These are phyloP conservation scores for Macaca nemestrina DNA, from an alignment of 2,113 vertebrate genomes.

Conservation along the genomic window DNA sequence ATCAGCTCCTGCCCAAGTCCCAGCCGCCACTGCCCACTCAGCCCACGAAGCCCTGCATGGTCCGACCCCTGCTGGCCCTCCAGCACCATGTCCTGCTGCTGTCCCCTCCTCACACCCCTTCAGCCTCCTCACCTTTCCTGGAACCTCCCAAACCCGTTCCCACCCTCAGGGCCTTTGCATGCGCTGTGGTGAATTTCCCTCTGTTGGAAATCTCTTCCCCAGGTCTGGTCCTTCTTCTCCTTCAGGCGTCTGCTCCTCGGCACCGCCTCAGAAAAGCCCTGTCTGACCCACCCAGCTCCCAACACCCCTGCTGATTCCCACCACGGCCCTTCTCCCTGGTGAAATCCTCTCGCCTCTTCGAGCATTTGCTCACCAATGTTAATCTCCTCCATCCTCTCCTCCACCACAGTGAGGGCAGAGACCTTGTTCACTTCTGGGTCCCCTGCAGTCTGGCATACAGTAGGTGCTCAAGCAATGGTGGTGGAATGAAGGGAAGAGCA, in stretches of 20 bases:
- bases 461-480: background rate
- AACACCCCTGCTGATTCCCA: background rate
- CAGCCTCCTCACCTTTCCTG: background rate
- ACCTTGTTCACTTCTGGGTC: background rate
- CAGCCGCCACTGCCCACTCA: background rate
- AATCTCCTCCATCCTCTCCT: background rate
- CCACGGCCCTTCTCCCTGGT: background rate
- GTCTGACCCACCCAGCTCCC: background rate
- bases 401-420: background rate
- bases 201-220: background rate
- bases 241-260: background rate
- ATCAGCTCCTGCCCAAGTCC: background rate
- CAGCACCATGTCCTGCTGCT: background rate
- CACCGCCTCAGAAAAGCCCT: background rate
- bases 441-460: background rate
- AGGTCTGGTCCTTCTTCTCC: background rate
- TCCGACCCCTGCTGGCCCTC: background rate
- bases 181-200: background rate
- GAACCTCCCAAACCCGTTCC: background rate
- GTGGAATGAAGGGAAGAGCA: background rate
- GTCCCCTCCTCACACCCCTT: background rate
- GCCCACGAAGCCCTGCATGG: background rate
- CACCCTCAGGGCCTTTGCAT: background rate
- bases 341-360: accelerated
- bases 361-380: no score